These are phyloP conservation scores for Thalassophryne amazonica DNA, from an alignment of 2,797 vertebrate species.

Conservation along the genomic window DNA sequence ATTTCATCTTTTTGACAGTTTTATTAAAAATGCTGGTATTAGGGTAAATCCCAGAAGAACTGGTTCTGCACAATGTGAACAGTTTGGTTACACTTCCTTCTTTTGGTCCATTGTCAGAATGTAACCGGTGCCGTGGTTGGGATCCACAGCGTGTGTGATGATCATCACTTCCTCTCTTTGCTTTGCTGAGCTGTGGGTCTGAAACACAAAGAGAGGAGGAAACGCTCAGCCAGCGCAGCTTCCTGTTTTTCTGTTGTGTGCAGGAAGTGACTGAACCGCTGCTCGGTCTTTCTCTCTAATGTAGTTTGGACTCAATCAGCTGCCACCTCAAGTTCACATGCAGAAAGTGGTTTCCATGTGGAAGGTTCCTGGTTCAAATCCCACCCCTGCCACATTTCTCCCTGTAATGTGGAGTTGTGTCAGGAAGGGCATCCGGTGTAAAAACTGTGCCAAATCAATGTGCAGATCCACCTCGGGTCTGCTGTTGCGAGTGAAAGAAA, in stretches of 20 bases:
- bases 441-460: too few relatives aligned
- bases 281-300: conserved; percentile 16
- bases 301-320: conserved; percentile 33
- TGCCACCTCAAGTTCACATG: neutral
- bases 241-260: conserved; percentile 69
- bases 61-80: too few relatives aligned
- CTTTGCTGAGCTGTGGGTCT: conserved; percentile 20
- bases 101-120: conserved; percentile 42
- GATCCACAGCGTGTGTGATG: conserved; percentile 56
- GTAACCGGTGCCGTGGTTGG: conserved; percentile 38
- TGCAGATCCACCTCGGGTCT: too few relatives aligned
- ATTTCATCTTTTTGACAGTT: too few relatives aligned
- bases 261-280: conserved; percentile 66
- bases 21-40: too few relatives aligned
- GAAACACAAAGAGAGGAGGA: conserved; percentile 38
- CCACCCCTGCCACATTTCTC: too few relatives aligned
- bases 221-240: conserved; percentile 57
- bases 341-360: too few relatives aligned
- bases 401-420: too few relatives aligned
- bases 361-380: too few relatives aligned
- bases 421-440: too few relatives aligned
- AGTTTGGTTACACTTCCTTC: conserved; percentile 40
- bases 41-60: too few relatives aligned
- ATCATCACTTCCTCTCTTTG: conserved; percentile 35
- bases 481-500: too few relatives aligned